phyloP scores from a whole-genome alignment of 2,888 invertebrate genomes.

The Clostera curtula region DNA sequence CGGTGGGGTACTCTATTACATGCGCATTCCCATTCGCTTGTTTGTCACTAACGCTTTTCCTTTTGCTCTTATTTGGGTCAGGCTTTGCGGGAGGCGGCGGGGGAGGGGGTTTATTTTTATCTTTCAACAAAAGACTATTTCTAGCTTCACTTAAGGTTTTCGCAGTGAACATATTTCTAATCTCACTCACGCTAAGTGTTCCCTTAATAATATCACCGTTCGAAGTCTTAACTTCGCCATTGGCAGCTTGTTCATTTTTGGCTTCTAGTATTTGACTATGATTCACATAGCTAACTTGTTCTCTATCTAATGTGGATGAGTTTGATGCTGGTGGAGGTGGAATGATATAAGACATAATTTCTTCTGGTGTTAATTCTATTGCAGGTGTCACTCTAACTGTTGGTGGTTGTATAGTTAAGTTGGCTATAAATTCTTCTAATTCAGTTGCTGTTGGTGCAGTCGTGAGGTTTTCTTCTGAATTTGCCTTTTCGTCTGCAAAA shows the following conservation, averaged over 20 bases:
- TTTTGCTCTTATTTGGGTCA: constrained; percentile 63
- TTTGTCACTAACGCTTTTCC: constrained; percentile 59
- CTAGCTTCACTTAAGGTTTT: constrained; percentile 69
- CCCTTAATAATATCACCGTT: constrained; percentile 73
- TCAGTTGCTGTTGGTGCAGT: constrained; percentile 71
- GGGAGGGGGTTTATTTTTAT: constrained; percentile 49
- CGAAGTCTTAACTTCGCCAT: constrained; percentile 38
- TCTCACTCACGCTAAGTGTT: constrained; percentile 72
- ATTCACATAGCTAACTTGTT: constrained; percentile 53
- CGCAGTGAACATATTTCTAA: constrained; percentile 67
- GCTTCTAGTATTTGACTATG: constrained; percentile 51
- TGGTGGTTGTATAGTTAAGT: constrained; percentile 87
- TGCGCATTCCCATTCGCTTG: constrained; percentile 64
- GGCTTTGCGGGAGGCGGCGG: constrained; percentile 42
- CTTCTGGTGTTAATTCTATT: constrained; percentile 86
- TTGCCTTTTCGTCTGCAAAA: constrained; percentile 79
- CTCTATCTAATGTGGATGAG: constrained; percentile 61
- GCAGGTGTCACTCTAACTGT: constrained; percentile 83
- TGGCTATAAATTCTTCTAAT: constrained; percentile 88
- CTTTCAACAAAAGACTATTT: constrained; percentile 66
- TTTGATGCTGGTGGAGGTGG: constrained; percentile 81
- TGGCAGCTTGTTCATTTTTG: constrained; percentile 32
- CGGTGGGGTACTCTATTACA: constrained; percentile 82
- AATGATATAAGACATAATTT: constrained; percentile 89
- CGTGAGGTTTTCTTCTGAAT: constrained; percentile 37